Evolutionary conservation across 2,113 vertebrate genomes (phyloP), one percentile per base, ranked within the genome.

Genomic region (Neogobius melanostomus): DNA sequence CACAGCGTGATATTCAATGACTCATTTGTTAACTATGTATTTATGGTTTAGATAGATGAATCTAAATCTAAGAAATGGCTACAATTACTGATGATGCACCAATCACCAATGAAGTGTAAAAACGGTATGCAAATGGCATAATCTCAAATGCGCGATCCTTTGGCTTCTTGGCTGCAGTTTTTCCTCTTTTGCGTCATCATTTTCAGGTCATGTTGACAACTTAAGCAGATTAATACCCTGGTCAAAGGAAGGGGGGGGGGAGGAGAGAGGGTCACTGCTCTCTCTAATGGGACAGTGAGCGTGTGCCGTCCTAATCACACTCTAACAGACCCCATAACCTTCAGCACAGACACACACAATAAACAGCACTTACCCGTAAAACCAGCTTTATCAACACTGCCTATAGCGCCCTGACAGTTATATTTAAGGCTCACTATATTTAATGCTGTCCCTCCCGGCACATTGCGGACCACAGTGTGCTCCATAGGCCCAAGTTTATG

Each of bases 151-250:
- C 15, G 43, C 57, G 14, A 43, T 11, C 21, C 2, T 70, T 72
- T 72, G 68, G 79, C 56, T 79, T 7, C 65, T 84, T 71, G 75
- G 64, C 36, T 46, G 69, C 54, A 81, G 68, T 67, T 67, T 71
- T 75, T 68, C 50, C 64, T 66, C 73, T 64, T 60, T 66, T 57
- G 73, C 71, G 72, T 72, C 85, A 63, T 80, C 76, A 56, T 59
- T 85, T 90, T 84, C 76, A 70, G 81, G 85, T 82, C 84, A 80
- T 57, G 84, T 79, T 77, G 82, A 85, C 84, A 76, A 74, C 70
- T 80, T 85, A 84, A 84, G 88, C 52, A 82, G 86, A 90, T 90
- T 84, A 87, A 83, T 71, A 51, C 64, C 52, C 59, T 64, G 74
- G 76, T 83, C 64, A 72, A 76, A 82, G 75, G 63, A 49, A 59